A percentile compares a stretch with the other conserved stretches of the same genome.
phyloP scores from a whole-genome alignment of 2,113 vertebrate genomes.

The Tragulus kanchil region DNA sequence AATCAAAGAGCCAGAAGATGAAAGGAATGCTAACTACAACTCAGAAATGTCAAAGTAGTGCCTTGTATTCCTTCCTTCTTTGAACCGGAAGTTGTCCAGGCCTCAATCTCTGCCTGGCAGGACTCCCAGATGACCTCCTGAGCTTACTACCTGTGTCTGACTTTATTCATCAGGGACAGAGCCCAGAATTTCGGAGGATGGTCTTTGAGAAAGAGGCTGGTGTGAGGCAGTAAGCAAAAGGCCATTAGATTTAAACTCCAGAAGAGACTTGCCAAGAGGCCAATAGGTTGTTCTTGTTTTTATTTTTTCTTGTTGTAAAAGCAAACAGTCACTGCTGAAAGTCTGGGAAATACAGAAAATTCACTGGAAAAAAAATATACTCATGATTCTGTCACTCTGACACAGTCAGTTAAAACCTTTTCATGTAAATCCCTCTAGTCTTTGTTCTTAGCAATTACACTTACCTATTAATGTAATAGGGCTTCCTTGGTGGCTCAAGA shows the following conservation, averaged over 20 bases:
- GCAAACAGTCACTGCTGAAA: not conserved
- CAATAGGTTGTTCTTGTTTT: not conserved
- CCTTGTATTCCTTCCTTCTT: not conserved
- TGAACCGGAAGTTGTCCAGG: not conserved
- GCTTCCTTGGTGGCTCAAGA: not conserved
- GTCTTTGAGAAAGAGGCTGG: not conserved
- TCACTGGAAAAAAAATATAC: not conserved
- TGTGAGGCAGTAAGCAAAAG: not conserved
- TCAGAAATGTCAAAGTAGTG: not conserved
- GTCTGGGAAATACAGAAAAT: slow-evolving; percentile 21
- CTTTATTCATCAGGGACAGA: not conserved
- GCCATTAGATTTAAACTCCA: slow-evolving; percentile 4
- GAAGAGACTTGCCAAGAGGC: not conserved
- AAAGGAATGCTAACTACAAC: not conserved
- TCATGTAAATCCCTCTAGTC: not conserved
- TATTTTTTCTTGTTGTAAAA: slow-evolving; percentile 34
- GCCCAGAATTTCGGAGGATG: not conserved
- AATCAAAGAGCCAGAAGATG: not conserved
- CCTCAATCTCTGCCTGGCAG: not conserved
- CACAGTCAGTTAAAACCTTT: not conserved
- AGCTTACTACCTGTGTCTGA: not conserved
- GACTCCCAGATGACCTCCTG: not conserved
- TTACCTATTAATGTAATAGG: no score
- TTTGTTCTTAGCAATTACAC: not conserved
- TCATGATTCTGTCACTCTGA: not conserved